Evolutionary conservation across 2,797 vertebrate species (phyloP), one percentile per base, ranked within the genome.

Genomic region (Lepidocolaptes lacrymiger): DNA sequence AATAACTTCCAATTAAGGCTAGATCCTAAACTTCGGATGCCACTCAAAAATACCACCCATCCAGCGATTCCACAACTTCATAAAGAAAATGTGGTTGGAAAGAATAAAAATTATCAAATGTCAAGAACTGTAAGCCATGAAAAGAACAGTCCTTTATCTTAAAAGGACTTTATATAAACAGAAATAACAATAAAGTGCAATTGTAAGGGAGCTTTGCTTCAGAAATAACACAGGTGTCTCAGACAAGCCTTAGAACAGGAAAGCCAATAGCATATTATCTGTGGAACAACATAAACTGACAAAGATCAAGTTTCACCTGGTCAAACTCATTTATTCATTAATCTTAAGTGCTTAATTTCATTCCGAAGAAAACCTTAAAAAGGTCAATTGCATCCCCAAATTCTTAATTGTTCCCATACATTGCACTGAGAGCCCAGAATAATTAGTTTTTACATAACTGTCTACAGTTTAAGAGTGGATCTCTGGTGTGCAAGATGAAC

Each of bases 61-160:
- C 11, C 15, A 87, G 32, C 6, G 69, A 69, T 32, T 27, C 43
- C 28, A 34, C 16, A 82, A 26, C 28, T 78, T 59, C 3, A 0
- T 52, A 66, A 75, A 13, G 16, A 86, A 78, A 55, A 41, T 23
- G 5, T 63, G 13, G 52, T 74, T 75, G 27, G 75, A 59, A 93
- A 84, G 18, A 0, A 81, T 1, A 9, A 20, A 69, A 72, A 12
- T 32, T 13, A 15, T 49, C 36, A 81, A 91, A 81, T 0, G 0
- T 44, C 20, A 79, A 46, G 43, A 86, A 63, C 20, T 67, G 5
- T 48, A 58, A n/a, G 9, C 43, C 58, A 68, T 26, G 10, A 74
- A 61, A 59, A 71, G 32, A 72, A 13, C 5, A 55, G 13, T 49
- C 9, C 34, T 72, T 36, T 56, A 56, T 19, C 16, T 72, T 92